phyloP scores from a whole-genome alignment of 1,140 invertebrate genomes.

The Chionoecetes opilio region DNA sequence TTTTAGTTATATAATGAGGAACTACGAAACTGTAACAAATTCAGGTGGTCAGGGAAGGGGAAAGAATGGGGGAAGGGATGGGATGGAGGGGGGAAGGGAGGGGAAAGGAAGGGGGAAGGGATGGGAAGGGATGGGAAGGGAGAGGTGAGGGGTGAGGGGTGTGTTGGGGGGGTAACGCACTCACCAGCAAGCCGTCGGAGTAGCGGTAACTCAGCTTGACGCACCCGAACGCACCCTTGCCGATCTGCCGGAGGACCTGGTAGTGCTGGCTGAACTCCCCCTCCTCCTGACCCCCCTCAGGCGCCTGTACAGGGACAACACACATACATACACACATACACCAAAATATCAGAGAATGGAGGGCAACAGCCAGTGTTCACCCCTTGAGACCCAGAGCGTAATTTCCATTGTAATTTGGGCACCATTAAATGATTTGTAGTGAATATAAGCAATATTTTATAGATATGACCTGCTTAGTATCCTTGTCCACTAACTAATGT shows the following conservation, averaged over 20 bases:
- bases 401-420: too few relatives aligned
- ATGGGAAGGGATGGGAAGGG: not conserved
- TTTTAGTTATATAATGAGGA: too few relatives aligned
- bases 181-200: slow-evolving; percentile 86
- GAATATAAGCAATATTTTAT: too few relatives aligned
- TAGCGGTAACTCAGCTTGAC: slow-evolving; percentile 89
- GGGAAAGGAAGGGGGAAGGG: not conserved
- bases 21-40: too few relatives aligned
- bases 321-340: too few relatives aligned
- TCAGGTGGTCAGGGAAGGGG: too few relatives aligned
- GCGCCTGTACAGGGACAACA: slow-evolving; percentile 44
- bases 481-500: too few relatives aligned
- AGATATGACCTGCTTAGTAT: too few relatives aligned
- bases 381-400: too few relatives aligned
- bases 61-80: not conserved
- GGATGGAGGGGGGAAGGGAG: not conserved
- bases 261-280: slow-evolving; percentile 88
- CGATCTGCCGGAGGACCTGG: slow-evolving; percentile 89
- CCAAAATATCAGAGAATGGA: too few relatives aligned
- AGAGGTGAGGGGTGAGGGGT: not conserved
- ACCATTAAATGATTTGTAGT: too few relatives aligned
- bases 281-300: slow-evolving; percentile 59
- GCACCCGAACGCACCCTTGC: slow-evolving; percentile 91
- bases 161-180: not conserved
- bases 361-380: too few relatives aligned